A percentile compares a stretch with the other conserved stretches of the same genome.
Evolutionary conservation across 2,888 invertebrate genomes (phyloP).

Genomic region (Drosophila putrida): DNA sequence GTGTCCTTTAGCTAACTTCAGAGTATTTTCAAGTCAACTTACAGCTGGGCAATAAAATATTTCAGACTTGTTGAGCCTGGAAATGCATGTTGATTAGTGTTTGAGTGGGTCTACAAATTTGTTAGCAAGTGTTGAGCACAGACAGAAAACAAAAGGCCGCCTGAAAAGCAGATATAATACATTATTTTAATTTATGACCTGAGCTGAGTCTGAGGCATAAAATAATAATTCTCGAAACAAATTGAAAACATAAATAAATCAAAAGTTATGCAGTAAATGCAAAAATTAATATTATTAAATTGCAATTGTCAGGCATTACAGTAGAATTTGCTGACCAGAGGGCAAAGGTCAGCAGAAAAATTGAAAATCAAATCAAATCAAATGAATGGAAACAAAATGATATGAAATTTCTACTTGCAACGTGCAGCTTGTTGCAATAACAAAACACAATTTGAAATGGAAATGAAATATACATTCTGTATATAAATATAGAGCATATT

Average conservation of each 20-base stretch:
- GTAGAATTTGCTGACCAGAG: constrained; percentile 14
- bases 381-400: constrained; percentile 25
- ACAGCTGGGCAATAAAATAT: background rate
- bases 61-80: constrained; percentile 16
- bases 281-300: constrained; percentile 70
- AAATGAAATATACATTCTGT: constrained; percentile 21
- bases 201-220: constrained; percentile 9
- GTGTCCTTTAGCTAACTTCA: too few species aligned
- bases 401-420: constrained; percentile 6
- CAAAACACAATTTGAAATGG: constrained; percentile 40
- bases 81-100: constrained; percentile 55
- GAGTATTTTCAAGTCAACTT: background rate
- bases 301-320: constrained; percentile 9
- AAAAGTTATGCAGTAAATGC: constrained; percentile 48
- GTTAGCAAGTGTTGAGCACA: background rate
- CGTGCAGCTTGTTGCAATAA: constrained; percentile 18
- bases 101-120: constrained; percentile 37
- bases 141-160: background rate
- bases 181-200: constrained; percentile 39
- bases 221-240: constrained; percentile 45
- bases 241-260: constrained; percentile 55
- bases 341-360: constrained; percentile 64
- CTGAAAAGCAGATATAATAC: constrained; percentile 25
- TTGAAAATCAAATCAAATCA: constrained; percentile 48
- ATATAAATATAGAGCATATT: constrained; percentile 16